Conservation (phyloP, 2,888 invertebrate genomes). For the Drosophila mimica region DNA sequence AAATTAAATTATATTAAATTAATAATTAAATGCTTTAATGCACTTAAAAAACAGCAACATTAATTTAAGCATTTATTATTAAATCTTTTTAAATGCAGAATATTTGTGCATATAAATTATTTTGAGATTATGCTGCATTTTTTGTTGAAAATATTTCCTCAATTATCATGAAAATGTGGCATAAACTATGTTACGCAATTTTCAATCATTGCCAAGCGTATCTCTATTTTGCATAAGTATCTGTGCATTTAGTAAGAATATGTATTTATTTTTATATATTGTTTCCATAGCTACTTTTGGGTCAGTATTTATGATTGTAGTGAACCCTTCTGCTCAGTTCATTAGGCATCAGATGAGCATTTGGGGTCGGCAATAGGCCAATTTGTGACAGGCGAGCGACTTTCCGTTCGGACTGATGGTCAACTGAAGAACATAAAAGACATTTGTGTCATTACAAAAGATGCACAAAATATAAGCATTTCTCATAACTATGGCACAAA, state of each 20-base stretch:
- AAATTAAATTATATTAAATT: neutral
- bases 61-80: neutral
- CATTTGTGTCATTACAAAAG: constrained; percentile 35
- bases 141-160: constrained; percentile 32
- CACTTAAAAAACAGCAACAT: neutral
- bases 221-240: constrained; percentile 18
- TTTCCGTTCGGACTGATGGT: constrained; percentile 21
- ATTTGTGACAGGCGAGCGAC: constrained; percentile 48
- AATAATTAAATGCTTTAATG: constrained; percentile 18
- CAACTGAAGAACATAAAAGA: constrained; percentile 32
- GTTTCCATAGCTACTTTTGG: neutral
- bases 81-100: neutral
- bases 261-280: constrained; percentile 11
- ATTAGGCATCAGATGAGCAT: constrained; percentile 33
- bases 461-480: constrained; percentile 20
- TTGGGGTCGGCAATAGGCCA: constrained; percentile 29
- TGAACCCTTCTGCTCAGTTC: constrained; percentile 47
- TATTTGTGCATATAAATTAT: constrained; percentile 33
- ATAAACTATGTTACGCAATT: constrained; percentile 7
- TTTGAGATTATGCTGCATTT: constrained; percentile 38
- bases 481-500: constrained; percentile 29
- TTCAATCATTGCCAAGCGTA: constrained; percentile 1
- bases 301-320: constrained; percentile 29
- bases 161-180: constrained; percentile 26
- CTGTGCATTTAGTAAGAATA: neutral